Base-by-base conservation (phyloP, 1,140 invertebrate genomes). In the Aradophagus sp. region DNA sequence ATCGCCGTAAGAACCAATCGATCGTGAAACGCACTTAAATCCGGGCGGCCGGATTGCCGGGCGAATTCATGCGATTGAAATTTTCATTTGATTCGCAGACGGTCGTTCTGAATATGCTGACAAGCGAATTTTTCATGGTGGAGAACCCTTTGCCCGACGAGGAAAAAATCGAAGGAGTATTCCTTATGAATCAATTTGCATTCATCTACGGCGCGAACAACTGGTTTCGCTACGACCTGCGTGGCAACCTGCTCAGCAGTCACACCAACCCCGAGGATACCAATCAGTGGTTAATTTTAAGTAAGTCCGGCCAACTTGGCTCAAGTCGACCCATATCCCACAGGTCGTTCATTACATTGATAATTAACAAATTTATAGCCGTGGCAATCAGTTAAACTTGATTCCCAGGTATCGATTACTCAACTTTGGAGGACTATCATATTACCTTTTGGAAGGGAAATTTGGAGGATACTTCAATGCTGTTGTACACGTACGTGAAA, bases 31-130 rank as follows among this genome's bases (percentile, higher is more conserved):
- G 32, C 23, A 50, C 42, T 14, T 13, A 15, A 39, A 12, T 19
- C 8, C 17, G 20, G 19, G 19, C 26, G 52, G 10, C 36, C 11
- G 29, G 7, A 41, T 38, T 45, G n/a, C n/a, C 11, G 35, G 17
- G 19, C 16, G 7, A 23, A 65, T 35, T 35, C 29, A 65, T 27
- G 45, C 8, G n/a, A 39, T 2, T 45, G 36, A 8, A 67, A 29
- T 41, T 52, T 39, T 56, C 59, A 61, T 67, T 86, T 87, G n/a
- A 23, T 4, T 23, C 20, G 59, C 80, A 93, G 91, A 93, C 91
- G 0, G 92, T 96, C 34, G 86, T 95, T 0, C 83, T 96, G 2
- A 96, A 96, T 80, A 95, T 94, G 87, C 85, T 97, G n/a, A 95
- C 94, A 4, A 95, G 93, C 80, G 95, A 97, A 86, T 95, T 93